Conservation (phyloP, 1,140 invertebrate genomes). For the Dysdera silvatica region DNA sequence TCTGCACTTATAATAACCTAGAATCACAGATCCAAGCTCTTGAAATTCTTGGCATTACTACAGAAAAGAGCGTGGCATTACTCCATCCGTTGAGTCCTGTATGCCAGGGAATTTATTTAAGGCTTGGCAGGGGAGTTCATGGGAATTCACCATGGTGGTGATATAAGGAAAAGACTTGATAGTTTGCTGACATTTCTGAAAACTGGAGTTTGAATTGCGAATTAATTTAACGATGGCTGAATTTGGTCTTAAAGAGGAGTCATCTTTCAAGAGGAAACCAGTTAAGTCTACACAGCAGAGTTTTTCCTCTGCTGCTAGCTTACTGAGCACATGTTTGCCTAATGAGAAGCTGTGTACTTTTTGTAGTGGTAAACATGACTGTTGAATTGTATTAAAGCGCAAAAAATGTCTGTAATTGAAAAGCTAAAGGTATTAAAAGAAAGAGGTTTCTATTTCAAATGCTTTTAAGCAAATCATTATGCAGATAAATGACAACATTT, state of each 20-base stretch:
- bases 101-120: slow-evolving; percentile 37
- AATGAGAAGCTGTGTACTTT: not conserved
- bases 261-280: not conserved
- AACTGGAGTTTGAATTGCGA: not conserved
- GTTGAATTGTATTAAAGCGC: not conserved
- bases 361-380: not conserved
- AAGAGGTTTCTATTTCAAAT: not conserved
- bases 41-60: slow-evolving; percentile 36
- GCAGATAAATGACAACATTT: not conserved
- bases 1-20: slow-evolving; percentile 33
- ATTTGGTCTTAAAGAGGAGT: not conserved
- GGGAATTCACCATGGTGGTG: not conserved
- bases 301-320: not conserved
- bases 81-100: slow-evolving; percentile 40
- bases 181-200: slow-evolving; percentile 9
- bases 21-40: slow-evolving; percentile 37
- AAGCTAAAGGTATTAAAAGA: not conserved
- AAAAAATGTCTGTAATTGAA: not conserved
- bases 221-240: not conserved
- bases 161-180: not conserved
- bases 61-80: slow-evolving; percentile 36
- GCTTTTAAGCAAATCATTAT: not conserved
- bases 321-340: not conserved
- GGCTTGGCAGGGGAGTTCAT: slow-evolving; percentile 35
- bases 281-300: too few relatives aligned